Base-by-base conservation (phyloP, 2,888 invertebrate genomes). In the Augiades crinisus region DNA sequence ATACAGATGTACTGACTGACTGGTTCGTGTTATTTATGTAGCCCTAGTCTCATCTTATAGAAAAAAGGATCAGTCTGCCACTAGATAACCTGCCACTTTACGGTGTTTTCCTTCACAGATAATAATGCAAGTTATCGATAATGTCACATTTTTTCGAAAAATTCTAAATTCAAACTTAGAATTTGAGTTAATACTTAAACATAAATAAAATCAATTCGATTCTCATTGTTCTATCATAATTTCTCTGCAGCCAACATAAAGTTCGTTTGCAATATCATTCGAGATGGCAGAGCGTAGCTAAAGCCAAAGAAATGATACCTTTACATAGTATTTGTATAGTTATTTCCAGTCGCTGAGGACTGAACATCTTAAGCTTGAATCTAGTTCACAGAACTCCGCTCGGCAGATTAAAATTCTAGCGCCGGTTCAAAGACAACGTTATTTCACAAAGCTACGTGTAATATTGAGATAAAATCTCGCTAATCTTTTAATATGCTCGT, bases 391-490 rank as follows among this genome's bases (percentile, higher is more conserved):
- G 40, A 40, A 21, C 22, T 22, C 30, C 13, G 3, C 38, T 22
- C 30, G 19, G 3, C 38, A 21, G 22, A 47, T 47, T 47, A 47
- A 40, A 47, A 38, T 47, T 47, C 21, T 47, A 33, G 40, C 21
- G 30, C 19, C 30, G 31, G 14, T 33, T 10, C 22, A 34, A 21
- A 47, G 31, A 38, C 17, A 14, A 47, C 30, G 8, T 22, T 14
- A 31, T 21, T 47, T 47, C 13, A 22, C 13, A 14, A 22, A 47
- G 19, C 37, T 36, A 36, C 38, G 38, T 38, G 41, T 43, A 30
- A 43, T 30, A 30, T 33, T 44, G 21, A 44, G 44, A 44, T 44
- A 44, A 44, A 24, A 19, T 30, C 14, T 21, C 12, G 21, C 33
- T 14, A 41, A 27, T 10, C 10, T 30, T 30, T 30, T 30, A 30